These are phyloP conservation scores for Nautilus pompilius DNA, from an alignment of 1,140 invertebrate species.

Conservation along the genomic window DNA sequence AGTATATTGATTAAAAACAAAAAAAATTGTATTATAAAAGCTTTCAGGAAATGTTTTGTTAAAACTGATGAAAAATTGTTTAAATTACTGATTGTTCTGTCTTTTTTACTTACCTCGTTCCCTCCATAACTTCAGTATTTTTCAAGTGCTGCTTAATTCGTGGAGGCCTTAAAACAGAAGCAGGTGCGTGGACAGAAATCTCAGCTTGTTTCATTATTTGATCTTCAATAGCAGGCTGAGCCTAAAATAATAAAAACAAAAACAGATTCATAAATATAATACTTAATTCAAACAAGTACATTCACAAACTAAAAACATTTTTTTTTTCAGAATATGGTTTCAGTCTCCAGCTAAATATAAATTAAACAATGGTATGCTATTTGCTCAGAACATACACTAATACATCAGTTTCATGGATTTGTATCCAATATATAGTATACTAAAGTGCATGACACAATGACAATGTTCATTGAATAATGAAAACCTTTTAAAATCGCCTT, in stretches of 20 bases:
- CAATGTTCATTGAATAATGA: too few relatives aligned
- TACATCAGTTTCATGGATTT: background rate
- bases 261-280: too few relatives aligned
- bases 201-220: conserved; percentile 37
- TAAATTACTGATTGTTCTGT: too few relatives aligned
- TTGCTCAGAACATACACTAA: background rate
- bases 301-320: too few relatives aligned
- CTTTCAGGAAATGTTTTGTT: background rate
- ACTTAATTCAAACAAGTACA: too few relatives aligned
- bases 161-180: conserved; percentile 54
- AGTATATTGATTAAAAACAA: background rate
- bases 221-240: conserved; percentile 32
- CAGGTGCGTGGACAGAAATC: conserved; percentile 34
- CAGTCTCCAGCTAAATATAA: background rate
- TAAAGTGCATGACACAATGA: too few relatives aligned
- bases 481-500: too few relatives aligned
- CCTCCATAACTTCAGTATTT: conserved; percentile 73
- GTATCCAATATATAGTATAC: background rate
- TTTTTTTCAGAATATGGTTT: too few relatives aligned
- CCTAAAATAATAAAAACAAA: conserved; percentile 5
- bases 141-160: conserved; percentile 59
- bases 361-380: background rate
- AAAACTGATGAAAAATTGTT: too few relatives aligned
- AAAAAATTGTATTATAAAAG: background rate
- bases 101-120: conserved; percentile 57